A percentile compares a stretch with the other conserved stretches of the same genome.
Evolutionary conservation across 2,113 vertebrate species (phyloP).

Genomic region (Procavia capensis): DNA sequence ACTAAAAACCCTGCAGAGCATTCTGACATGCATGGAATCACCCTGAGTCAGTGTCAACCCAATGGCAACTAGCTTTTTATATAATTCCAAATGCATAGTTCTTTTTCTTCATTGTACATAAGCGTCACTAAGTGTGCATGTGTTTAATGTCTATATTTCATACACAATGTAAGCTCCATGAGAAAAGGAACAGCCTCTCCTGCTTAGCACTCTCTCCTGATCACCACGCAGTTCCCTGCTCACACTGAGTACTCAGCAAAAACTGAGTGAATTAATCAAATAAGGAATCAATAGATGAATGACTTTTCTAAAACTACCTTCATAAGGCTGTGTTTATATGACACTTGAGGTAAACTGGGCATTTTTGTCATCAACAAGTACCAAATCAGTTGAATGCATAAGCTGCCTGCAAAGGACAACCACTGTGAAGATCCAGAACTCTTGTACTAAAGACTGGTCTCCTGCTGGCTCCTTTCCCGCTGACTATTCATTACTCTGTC

Average conservation of each 20-base stretch:
- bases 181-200: not conserved
- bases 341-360: constrained; percentile 5
- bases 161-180: not conserved
- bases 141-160: not conserved
- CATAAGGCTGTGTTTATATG: not conserved
- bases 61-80: not conserved
- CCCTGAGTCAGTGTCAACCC: not conserved
- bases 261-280: not conserved
- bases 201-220: not conserved
- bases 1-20: not conserved
- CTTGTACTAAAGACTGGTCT: not conserved
- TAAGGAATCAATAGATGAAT: constrained; percentile 6
- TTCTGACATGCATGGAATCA: not conserved
- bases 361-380: not conserved
- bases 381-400: not conserved
- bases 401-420: not conserved
- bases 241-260: not conserved
- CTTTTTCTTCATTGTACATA: not conserved
- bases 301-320: constrained; percentile 35
- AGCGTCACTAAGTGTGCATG: not conserved
- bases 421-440: not conserved
- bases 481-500: not conserved
- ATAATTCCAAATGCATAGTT: no score
- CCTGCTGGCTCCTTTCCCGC: not conserved
- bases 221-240: not conserved